A percentile compares a stretch with the other conserved stretches of the same genome.
These are phyloP conservation scores for Sebastes hubbsi DNA, from an alignment of 2,797 vertebrate species.

Conservation along the genomic window DNA sequence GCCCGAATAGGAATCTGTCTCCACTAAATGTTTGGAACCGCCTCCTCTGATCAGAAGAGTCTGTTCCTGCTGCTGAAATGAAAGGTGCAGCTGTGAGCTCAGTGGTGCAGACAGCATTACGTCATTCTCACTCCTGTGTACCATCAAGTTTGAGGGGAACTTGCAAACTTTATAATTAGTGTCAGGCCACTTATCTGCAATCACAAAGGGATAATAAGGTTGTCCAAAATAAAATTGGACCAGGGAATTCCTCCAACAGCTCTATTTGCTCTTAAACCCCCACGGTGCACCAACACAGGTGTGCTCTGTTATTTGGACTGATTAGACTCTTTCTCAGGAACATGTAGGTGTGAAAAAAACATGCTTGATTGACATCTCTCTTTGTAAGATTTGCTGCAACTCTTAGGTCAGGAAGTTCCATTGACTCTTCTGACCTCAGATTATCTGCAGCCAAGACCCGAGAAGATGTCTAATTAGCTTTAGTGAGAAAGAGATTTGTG, in stretches of 20 bases:
- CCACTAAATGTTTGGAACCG: slow-evolving; percentile 5
- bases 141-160: slow-evolving; percentile 12
- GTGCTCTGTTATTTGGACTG: neutral
- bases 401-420: neutral
- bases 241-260: neutral
- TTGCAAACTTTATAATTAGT: slow-evolving; percentile 53
- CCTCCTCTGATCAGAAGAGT: slow-evolving; percentile 33
- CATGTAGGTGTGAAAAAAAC: neutral
- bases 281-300: neutral
- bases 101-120: slow-evolving; percentile 11
- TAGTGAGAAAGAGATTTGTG: neutral
- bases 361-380: neutral
- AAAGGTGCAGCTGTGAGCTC: slow-evolving; percentile 54
- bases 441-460: neutral
- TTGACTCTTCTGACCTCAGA: neutral
- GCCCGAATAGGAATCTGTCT: neutral
- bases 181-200: slow-evolving; percentile 23
- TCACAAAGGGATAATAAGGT: slow-evolving; percentile 10
- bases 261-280: neutral
- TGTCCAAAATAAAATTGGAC: slow-evolving; percentile 20
- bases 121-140: slow-evolving; percentile 14
- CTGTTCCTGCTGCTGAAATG: slow-evolving; percentile 36
- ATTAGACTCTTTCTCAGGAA: slow-evolving; percentile 5
- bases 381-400: neutral
- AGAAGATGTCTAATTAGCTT: neutral